phyloP scores from a whole-genome alignment of 2,797 vertebrate species.

The Typhlichthys subterraneus region DNA sequence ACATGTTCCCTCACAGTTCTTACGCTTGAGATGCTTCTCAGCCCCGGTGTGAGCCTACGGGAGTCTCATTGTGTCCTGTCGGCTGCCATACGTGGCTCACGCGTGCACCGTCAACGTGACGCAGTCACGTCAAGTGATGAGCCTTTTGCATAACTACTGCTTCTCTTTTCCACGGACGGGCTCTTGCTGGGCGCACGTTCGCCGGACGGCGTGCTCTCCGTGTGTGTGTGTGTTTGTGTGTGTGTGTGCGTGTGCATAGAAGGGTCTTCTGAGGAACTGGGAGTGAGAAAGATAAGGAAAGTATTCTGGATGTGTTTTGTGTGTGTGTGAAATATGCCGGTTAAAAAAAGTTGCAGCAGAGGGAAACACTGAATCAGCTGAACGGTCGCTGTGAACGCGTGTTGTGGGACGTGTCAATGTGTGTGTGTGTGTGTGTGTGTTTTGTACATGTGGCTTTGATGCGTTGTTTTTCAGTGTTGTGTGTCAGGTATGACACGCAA shows the following conservation, averaged over 20 bases:
- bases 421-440: neutral
- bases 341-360: neutral
- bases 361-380: neutral
- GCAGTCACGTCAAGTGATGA: conserved; percentile 18
- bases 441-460: no score
- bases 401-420: neutral
- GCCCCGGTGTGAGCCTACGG: no score
- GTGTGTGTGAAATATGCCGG: neutral
- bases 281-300: conserved; percentile 10
- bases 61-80: no score
- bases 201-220: neutral
- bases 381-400: conserved; percentile 31
- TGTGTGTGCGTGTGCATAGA: neutral
- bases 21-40: no score
- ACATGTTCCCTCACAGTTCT: no score
- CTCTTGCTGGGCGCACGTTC: conserved; percentile 21
- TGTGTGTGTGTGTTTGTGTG: neutral
- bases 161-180: conserved; percentile 42
- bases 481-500: neutral
- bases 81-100: conserved; percentile 8
- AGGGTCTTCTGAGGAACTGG: neutral
- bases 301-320: neutral
- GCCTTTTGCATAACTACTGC: conserved; percentile 57
- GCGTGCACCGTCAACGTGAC: conserved; percentile 19
- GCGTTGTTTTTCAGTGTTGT: neutral